A percentile compares a stretch with the other conserved stretches of the same genome.
Conservation (phyloP, 1,140 invertebrate genomes). For the Nasonia longicornis region DNA sequence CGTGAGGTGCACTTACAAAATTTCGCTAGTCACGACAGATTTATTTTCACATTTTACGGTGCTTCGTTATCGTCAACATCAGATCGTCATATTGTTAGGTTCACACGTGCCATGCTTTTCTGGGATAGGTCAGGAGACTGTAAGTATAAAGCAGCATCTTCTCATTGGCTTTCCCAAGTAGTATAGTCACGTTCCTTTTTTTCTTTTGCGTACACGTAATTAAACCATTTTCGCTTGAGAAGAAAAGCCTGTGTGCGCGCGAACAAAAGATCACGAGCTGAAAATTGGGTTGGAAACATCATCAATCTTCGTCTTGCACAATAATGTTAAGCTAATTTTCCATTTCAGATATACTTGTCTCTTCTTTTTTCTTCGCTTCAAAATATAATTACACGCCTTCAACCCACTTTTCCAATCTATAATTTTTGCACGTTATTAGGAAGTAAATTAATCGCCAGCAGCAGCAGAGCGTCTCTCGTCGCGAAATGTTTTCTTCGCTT, state of each 20-base stretch:
- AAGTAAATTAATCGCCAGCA: not conserved
- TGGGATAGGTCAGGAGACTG: not conserved
- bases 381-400: too few species aligned
- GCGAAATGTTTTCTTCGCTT: not conserved
- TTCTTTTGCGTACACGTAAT: not conserved
- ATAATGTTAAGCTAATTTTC: too few species aligned
- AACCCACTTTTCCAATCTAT: too few species aligned
- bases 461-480: not conserved
- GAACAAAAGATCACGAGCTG: not conserved
- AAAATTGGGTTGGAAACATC: not conserved
- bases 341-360: too few species aligned
- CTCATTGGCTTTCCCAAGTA: not conserved
- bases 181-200: not conserved
- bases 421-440: too few species aligned
- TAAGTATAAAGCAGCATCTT: not conserved
- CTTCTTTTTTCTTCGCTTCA: too few species aligned
- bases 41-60: slow-evolving; percentile 6
- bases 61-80: slow-evolving; percentile 16
- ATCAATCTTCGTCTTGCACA: not conserved
- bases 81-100: not conserved
- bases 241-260: not conserved
- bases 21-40: slow-evolving; percentile 3
- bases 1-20: slow-evolving; percentile 9
- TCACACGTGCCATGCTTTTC: slow-evolving; percentile 37
- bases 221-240: not conserved